Evolutionary conservation across 2,888 invertebrate species (phyloP).

Genomic region (Byasa hedistus): DNA sequence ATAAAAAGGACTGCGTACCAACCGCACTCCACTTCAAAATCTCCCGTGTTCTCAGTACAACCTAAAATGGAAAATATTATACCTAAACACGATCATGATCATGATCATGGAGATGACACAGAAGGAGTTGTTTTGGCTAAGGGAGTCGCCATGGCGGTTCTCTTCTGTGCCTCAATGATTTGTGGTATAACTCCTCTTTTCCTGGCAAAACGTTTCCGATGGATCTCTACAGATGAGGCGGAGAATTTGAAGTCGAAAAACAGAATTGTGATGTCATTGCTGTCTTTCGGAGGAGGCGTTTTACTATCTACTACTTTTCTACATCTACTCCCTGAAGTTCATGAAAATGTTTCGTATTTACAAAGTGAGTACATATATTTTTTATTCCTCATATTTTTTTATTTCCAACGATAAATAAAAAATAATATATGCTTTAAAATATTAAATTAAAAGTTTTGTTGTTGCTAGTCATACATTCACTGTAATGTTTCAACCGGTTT

Average conservation of each 20-base stretch:
- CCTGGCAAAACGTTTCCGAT: conserved; percentile 83
- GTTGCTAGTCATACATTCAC: not conserved
- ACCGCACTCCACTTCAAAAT: conserved; percentile 44
- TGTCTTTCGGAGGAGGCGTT: conserved; percentile 93
- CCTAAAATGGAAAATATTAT: conserved; percentile 36
- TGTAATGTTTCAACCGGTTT: conserved; percentile 14
- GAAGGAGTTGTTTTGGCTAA: conserved; percentile 84
- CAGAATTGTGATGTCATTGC: conserved; percentile 79
- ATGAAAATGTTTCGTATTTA: conserved; percentile 83
- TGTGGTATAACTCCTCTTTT: conserved; percentile 88
- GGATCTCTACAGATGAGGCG: conserved; percentile 74
- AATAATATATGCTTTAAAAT: not conserved
- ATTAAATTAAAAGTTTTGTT: not conserved
- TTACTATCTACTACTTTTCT: conserved; percentile 89
- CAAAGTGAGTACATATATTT: conserved; percentile 62
- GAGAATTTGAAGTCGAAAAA: conserved; percentile 73
- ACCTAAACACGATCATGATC: conserved; percentile 37
- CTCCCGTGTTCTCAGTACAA: conserved; percentile 31
- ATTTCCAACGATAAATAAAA: not conserved
- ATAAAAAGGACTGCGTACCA: conserved; percentile 61
- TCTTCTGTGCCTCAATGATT: conserved; percentile 86
- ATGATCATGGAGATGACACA: conserved; percentile 49
- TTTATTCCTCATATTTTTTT: not conserved
- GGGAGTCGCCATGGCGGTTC: conserved; percentile 87
- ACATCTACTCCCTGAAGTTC: conserved; percentile 89